phyloP scores from a whole-genome alignment of 2,797 vertebrate genomes.

The Mustela erminea region DNA sequence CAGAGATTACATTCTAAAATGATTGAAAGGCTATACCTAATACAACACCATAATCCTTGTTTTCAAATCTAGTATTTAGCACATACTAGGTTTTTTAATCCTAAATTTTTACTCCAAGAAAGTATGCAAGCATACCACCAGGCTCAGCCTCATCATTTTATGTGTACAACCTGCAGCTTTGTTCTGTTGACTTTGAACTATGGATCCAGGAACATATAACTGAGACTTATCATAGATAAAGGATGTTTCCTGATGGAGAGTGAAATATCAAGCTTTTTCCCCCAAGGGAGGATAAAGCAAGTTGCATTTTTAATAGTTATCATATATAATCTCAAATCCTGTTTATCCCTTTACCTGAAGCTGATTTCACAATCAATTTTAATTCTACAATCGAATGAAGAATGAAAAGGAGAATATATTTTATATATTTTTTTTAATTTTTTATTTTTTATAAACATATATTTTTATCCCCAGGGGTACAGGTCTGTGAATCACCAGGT shows the following conservation, averaged over 20 bases:
- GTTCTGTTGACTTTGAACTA: neutral
- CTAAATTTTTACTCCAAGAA: neutral
- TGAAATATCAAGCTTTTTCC: slow-evolving; percentile 19
- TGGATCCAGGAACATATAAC: neutral
- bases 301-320: neutral
- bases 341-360: neutral
- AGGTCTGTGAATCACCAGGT: too few relatives aligned
- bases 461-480: too few relatives aligned
- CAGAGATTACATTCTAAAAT: neutral
- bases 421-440: too few relatives aligned
- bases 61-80: neutral
- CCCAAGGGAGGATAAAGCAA: neutral
- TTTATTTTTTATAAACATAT: too few relatives aligned
- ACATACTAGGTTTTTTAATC: neutral
- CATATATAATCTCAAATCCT: neutral
- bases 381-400: neutral
- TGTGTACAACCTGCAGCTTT: neutral
- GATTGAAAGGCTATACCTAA: neutral
- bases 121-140: neutral
- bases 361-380: neutral
- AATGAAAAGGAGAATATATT: neutral
- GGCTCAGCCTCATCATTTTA: neutral
- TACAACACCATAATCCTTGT: neutral
- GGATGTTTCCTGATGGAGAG: neutral
- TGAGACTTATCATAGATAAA: neutral